Percentiles rank a stretch among this genome's conserved stretches.
These are phyloP conservation scores for Dione juno DNA, from an alignment of 2,888 invertebrate genomes.

Conservation along the genomic window DNA sequence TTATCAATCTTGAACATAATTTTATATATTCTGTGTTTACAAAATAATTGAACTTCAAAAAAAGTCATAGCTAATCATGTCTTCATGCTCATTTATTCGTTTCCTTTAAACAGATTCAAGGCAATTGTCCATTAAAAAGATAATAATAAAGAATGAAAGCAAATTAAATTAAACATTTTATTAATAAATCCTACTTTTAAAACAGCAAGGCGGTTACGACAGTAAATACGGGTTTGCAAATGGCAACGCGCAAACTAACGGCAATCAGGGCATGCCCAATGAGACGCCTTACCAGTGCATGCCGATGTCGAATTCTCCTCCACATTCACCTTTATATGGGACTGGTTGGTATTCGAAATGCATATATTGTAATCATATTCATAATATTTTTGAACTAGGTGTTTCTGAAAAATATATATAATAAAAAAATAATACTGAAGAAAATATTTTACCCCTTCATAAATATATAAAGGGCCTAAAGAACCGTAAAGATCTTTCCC, in stretches of 20 bases:
- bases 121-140: not conserved
- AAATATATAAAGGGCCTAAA: no score
- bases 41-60: not conserved
- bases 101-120: not conserved
- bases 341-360: conserved; percentile 61
- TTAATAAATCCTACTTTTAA: not conserved
- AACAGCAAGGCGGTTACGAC: conserved; percentile 81
- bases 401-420: no score
- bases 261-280: conserved; percentile 61
- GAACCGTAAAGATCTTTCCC: no score
- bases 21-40: not conserved
- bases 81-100: conserved; percentile 18
- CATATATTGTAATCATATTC: no score
- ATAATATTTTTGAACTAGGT: no score
- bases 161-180: no score
- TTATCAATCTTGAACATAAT: conserved; percentile 10
- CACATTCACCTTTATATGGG: conserved; percentile 83
- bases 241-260: conserved; percentile 63
- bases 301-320: conserved; percentile 75
- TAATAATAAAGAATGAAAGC: no score
- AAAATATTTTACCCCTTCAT: no score
- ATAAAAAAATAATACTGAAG: no score
- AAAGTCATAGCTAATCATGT: conserved; percentile 7
- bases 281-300: conserved; percentile 73
- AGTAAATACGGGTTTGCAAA: conserved; percentile 86